These are phyloP conservation scores for Fratercula arctica DNA, from an alignment of 2,797 vertebrate species.

Conservation along the genomic window DNA sequence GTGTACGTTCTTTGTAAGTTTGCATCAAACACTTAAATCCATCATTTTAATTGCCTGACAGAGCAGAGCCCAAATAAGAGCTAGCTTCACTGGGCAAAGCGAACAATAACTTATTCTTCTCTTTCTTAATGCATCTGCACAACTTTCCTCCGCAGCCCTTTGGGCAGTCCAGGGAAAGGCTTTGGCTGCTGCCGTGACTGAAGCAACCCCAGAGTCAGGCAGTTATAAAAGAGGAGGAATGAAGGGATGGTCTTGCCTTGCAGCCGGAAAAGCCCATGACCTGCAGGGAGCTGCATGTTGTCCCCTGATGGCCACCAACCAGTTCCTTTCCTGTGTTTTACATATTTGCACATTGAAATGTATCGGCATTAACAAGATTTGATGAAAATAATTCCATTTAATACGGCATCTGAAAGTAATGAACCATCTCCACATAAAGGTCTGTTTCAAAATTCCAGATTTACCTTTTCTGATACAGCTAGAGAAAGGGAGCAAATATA, in stretches of 20 bases:
- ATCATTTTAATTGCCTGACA: neutral
- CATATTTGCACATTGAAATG: neutral
- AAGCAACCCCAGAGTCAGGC: neutral
- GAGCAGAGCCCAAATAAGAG: neutral
- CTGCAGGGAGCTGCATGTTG: neutral
- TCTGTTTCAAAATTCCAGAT: neutral
- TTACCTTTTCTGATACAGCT: neutral
- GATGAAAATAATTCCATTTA: neutral
- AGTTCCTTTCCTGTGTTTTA: neutral
- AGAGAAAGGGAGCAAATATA: neutral
- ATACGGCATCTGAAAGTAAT: neutral
- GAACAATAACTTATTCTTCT: neutral
- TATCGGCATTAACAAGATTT: neutral
- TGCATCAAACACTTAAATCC: neutral
- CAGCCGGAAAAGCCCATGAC: neutral
- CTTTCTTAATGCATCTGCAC: neutral
- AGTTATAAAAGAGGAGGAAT: neutral
- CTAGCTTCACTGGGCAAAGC: neutral
- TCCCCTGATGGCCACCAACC: accelerated
- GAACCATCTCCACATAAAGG: neutral
- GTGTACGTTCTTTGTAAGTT: neutral
- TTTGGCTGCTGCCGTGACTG: neutral
- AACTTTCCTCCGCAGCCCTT: neutral
- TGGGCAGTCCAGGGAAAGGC: neutral
- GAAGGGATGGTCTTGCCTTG: neutral